Percentiles rank a stretch among this genome's conserved stretches.
phyloP scores from a whole-genome alignment of 2,888 invertebrate genomes.

The Conistra vaccinii region DNA sequence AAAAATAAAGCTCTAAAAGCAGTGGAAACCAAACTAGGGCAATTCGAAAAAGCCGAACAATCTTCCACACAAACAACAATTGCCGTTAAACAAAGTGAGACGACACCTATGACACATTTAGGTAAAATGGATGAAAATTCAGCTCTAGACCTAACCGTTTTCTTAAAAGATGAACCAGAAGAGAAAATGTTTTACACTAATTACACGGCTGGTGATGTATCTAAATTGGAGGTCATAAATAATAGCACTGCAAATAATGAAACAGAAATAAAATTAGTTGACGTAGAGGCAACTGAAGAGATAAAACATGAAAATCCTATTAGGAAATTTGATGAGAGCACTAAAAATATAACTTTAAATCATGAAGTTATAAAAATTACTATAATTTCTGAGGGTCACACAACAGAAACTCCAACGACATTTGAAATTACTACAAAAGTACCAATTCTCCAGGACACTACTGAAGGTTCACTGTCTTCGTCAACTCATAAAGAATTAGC shows the following conservation, averaged over 20 bases:
- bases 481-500: slow-evolving; percentile 23
- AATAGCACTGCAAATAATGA: slow-evolving; percentile 63
- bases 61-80: slow-evolving; percentile 57
- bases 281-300: slow-evolving; percentile 60
- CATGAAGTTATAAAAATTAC: slow-evolving; percentile 79
- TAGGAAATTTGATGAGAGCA: slow-evolving; percentile 49
- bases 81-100: slow-evolving; percentile 53
- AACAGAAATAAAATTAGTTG: slow-evolving; percentile 61
- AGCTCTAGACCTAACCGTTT: slow-evolving; percentile 82
- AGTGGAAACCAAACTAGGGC: slow-evolving; percentile 66
- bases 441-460: slow-evolving; percentile 73
- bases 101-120: slow-evolving; percentile 56
- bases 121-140: slow-evolving; percentile 68
- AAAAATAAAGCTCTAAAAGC: slow-evolving; percentile 75
- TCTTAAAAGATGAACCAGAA: slow-evolving; percentile 78
- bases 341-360: slow-evolving; percentile 62
- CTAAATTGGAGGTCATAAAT: slow-evolving; percentile 69
- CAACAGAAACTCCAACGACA: slow-evolving; percentile 68
- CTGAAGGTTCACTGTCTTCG: slow-evolving; percentile 9
- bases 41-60: slow-evolving; percentile 63
- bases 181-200: slow-evolving; percentile 63
- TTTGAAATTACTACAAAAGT: slow-evolving; percentile 81
- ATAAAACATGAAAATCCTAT: slow-evolving; percentile 39
- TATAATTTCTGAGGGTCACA: slow-evolving; percentile 72
- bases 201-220: slow-evolving; percentile 69